Conservation (phyloP, 2,113 vertebrate genomes). For the Petaurus breviceps region DNA sequence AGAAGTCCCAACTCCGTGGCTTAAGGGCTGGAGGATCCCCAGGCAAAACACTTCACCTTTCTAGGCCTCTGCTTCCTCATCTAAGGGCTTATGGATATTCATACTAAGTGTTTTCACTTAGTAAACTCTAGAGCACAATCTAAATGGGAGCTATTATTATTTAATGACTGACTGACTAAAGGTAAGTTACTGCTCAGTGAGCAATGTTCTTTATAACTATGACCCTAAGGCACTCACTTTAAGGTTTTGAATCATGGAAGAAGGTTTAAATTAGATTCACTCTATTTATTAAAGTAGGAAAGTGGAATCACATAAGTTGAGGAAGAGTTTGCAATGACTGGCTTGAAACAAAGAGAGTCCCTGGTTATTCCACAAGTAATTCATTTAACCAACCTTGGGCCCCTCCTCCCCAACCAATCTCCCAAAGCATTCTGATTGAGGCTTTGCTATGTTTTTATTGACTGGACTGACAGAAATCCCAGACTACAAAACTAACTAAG, state of each 20-base stretch:
- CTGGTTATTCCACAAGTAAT: conserved; percentile 28
- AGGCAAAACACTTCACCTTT: background rate
- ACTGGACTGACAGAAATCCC: background rate
- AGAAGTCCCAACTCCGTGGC: background rate
- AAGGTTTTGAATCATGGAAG: background rate
- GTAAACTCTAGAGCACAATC: background rate
- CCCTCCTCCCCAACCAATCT: background rate
- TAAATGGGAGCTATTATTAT: background rate
- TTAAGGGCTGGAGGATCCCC: background rate
- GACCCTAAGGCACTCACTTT: background rate
- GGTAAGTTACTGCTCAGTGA: background rate
- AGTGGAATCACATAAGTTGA: conserved; percentile 5
- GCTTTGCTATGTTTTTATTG: conserved; percentile 13
- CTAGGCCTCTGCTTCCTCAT: background rate
- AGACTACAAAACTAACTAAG: conserved; percentile 12
- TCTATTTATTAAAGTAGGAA: background rate
- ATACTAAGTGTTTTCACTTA: background rate
- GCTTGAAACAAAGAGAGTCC: conserved; percentile 1
- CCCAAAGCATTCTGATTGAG: background rate
- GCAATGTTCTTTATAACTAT: too few relatives aligned
- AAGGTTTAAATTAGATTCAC: background rate
- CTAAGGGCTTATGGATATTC: background rate
- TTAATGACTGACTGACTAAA: background rate
- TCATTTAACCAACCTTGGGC: background rate
- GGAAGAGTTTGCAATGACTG: conserved; percentile 4